These are phyloP conservation scores for Parnassius apollo DNA, from an alignment of 2,888 invertebrate genomes.

Conservation along the genomic window DNA sequence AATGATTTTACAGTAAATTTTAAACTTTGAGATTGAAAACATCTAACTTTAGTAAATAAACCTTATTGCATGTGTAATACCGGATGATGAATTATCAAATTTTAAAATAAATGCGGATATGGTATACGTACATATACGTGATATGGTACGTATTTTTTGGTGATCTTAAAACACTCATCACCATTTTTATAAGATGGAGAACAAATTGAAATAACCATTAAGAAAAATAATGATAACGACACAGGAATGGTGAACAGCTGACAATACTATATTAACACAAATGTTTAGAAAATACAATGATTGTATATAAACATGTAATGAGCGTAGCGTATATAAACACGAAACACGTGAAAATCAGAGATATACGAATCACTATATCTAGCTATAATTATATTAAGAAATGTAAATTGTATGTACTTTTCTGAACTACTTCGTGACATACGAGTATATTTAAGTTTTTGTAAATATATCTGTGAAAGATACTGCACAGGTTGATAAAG, in stretches of 20 bases:
- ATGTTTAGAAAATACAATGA: conserved; percentile 55
- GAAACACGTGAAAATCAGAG: conserved; percentile 54
- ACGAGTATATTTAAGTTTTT: conserved; percentile 42
- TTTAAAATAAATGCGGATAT: not conserved
- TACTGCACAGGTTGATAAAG: conserved; percentile 20
- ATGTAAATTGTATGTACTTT: conserved; percentile 69
- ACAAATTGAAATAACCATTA: conserved; percentile 37
- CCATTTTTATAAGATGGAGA: conserved; percentile 26
- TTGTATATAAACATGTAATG: conserved; percentile 50
- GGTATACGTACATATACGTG: too few relatives aligned
- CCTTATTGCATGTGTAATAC: not conserved
- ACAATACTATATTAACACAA: conserved; percentile 77
- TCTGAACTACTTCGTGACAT: conserved; percentile 50
- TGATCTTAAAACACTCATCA: conserved; percentile 1
- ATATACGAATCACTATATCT: conserved; percentile 75
- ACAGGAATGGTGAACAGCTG: conserved; percentile 75
- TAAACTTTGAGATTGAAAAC: conserved; percentile 1
- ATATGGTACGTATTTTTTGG: not conserved
- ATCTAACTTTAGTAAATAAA: conserved; percentile 1
- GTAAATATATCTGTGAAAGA: conserved; percentile 52
- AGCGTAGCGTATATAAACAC: conserved; percentile 41
- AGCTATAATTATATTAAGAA: conserved; percentile 60
- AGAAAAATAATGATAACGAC: conserved; percentile 41
- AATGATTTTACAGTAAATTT: conserved; percentile 36
- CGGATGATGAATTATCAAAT: not conserved